phyloP scores from a whole-genome alignment of 1,140 invertebrate genomes.

The Phthorimaea operculella region DNA sequence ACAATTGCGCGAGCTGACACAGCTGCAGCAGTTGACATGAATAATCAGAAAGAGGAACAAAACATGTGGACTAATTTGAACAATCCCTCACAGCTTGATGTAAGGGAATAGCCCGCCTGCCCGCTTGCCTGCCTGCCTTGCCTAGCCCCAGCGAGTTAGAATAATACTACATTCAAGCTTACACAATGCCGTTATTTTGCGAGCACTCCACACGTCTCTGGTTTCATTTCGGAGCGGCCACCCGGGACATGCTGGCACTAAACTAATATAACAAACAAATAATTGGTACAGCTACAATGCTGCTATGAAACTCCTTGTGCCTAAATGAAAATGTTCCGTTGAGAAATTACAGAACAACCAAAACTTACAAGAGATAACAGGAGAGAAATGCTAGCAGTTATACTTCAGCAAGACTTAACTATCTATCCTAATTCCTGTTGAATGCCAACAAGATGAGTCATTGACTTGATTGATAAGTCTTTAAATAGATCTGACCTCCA shows the following conservation, averaged over 20 bases:
- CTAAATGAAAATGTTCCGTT: too few relatives aligned
- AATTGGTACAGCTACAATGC: not conserved
- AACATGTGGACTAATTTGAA: not conserved
- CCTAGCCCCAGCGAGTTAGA: not conserved
- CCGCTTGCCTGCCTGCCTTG: not conserved
- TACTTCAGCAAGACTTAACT: too few relatives aligned
- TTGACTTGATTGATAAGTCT: too few relatives aligned
- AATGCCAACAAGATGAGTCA: too few relatives aligned
- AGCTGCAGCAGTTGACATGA: too few relatives aligned
- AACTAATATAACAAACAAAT: conserved; percentile 2
- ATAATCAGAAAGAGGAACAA: not conserved
- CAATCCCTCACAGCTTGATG: not conserved
- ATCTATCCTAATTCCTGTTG: too few relatives aligned
- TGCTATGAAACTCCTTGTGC: too few relatives aligned
- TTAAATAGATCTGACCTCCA: too few relatives aligned
- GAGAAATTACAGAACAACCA: too few relatives aligned
- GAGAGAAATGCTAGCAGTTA: too few relatives aligned
- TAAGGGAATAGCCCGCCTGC: not conserved
- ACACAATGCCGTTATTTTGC: conserved; percentile 4
- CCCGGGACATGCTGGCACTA: not conserved
- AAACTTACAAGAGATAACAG: too few relatives aligned
- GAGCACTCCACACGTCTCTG: not conserved
- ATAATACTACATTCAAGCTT: not conserved
- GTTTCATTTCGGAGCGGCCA: not conserved
- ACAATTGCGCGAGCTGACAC: too few relatives aligned